Evolutionary conservation across 1,140 invertebrate genomes (phyloP).

Genomic region (Drosophila micromelanica): DNA sequence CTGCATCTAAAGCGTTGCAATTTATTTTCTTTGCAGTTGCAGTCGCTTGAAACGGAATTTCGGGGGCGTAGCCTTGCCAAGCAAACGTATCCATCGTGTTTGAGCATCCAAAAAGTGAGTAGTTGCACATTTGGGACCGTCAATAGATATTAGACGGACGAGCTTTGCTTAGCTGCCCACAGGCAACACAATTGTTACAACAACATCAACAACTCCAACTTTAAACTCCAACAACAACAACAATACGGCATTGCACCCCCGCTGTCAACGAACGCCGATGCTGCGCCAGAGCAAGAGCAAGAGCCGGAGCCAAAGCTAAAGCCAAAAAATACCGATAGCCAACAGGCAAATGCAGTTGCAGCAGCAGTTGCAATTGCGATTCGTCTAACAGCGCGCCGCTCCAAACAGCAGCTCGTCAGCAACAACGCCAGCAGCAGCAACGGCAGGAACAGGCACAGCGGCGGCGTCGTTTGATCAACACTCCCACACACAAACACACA

Average conservation of each 20-base stretch:
- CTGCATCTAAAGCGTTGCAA: no score
- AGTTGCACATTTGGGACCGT: conserved; percentile 17
- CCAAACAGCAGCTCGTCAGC: conserved; percentile 7
- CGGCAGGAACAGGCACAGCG: conserved; percentile 5
- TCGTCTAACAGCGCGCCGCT: conserved; percentile 9
- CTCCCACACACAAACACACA: background rate
- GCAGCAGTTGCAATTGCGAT: conserved; percentile 16
- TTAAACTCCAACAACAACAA: conserved; percentile 11
- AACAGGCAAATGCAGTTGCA: conserved; percentile 14
- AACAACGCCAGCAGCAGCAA: conserved; percentile 16
- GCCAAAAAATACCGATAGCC: background rate
- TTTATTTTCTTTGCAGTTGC: conserved; percentile 26
- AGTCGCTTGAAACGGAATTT: conserved; percentile 19
- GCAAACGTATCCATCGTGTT: background rate
- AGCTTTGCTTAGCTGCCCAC: conserved; percentile 26
- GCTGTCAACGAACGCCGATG: conserved; percentile 19
- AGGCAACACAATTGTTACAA: conserved; percentile 15
- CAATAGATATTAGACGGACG: conserved; percentile 17
- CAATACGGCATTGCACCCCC: conserved; percentile 17
- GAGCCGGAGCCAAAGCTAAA: conserved; percentile 16
- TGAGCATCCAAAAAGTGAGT: conserved; percentile 3
- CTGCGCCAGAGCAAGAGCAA: conserved; percentile 24
- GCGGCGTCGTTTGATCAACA: conserved; percentile 9
- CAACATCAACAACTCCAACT: conserved; percentile 1
- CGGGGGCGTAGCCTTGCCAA: conserved; percentile 11